Evolutionary conservation across 2,888 invertebrate species (phyloP).

Genomic region (Rhamnusium bicolor): DNA sequence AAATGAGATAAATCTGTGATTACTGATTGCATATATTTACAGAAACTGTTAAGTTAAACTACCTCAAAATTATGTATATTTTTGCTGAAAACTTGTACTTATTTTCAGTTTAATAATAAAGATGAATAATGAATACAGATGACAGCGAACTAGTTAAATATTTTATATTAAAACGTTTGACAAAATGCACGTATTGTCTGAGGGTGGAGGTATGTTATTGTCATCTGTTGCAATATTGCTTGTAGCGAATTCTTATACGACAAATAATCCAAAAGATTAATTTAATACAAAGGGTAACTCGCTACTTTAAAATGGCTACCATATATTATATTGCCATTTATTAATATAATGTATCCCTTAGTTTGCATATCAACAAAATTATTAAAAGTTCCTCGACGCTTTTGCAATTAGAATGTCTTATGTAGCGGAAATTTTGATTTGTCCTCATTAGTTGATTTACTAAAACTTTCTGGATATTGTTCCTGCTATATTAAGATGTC

Average conservation of each 20-base stretch:
- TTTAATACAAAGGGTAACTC: slow-evolving; percentile 52
- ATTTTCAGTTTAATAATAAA: slow-evolving; percentile 36
- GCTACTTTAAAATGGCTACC: slow-evolving; percentile 40
- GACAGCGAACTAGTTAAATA: slow-evolving; percentile 58
- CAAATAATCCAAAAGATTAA: slow-evolving; percentile 57
- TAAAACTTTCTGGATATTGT: too few species aligned
- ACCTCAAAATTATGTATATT: too few species aligned
- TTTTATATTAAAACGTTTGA: slow-evolving; percentile 66
- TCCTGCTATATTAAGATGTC: too few species aligned
- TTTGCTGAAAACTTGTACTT: background rate
- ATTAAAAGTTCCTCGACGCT: too few species aligned
- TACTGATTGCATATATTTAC: too few species aligned
- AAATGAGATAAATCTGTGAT: too few species aligned
- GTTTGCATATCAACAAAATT: background rate
- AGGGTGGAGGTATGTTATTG: slow-evolving; percentile 65
- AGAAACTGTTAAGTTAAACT: too few species aligned
- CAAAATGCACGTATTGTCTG: slow-evolving; percentile 65
- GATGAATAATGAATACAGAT: slow-evolving; percentile 54
- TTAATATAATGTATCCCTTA: background rate
- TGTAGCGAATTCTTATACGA: slow-evolving; percentile 52
- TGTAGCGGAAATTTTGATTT: too few species aligned
- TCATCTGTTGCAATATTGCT: slow-evolving; percentile 60
- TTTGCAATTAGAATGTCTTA: too few species aligned
- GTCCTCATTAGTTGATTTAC: too few species aligned
- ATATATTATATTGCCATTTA: slow-evolving; percentile 44